These are phyloP conservation scores for Peribatodes rhomboidaria DNA, from an alignment of 2,888 invertebrate genomes.

Conservation along the genomic window DNA sequence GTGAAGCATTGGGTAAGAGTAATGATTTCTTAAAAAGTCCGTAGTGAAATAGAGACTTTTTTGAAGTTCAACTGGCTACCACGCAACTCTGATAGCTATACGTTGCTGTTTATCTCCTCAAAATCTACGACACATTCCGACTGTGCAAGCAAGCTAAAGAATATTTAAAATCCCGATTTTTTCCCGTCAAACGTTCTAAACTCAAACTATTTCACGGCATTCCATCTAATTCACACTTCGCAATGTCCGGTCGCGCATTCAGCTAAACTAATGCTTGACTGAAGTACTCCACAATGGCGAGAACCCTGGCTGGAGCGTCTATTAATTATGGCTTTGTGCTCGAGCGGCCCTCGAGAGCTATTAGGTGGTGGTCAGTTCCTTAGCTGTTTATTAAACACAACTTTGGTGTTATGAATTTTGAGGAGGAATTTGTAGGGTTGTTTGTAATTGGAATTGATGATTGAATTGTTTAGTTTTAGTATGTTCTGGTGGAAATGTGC, in stretches of 20 bases:
- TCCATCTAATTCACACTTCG: constrained; percentile 70
- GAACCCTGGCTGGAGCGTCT: constrained; percentile 80
- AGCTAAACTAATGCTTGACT: constrained; percentile 22
- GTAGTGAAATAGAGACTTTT: no score
- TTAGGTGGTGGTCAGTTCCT: constrained; percentile 84
- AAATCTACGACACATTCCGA: not conserved
- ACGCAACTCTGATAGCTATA: no score
- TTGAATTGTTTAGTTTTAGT: not conserved
- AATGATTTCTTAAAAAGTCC: no score
- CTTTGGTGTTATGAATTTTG: constrained; percentile 61
- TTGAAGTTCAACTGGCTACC: no score
- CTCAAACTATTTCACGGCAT: constrained; percentile 60
- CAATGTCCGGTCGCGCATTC: constrained; percentile 61
- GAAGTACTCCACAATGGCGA: constrained; percentile 51
- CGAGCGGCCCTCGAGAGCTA: constrained; percentile 75
- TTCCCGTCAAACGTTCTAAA: not conserved
- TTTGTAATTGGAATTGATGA: constrained; percentile 31
- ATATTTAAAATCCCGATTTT: not conserved
- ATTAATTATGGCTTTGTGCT: constrained; percentile 84
- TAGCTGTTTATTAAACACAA: constrained; percentile 81
- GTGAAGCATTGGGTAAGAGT: no score
- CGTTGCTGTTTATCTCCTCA: no score
- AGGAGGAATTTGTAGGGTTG: constrained; percentile 40
- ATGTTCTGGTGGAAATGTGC: not conserved
- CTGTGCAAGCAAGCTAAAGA: no score